A percentile compares a stretch with the other conserved stretches of the same genome.
Evolutionary conservation across 2,113 vertebrate genomes (phyloP).

Genomic region (Pollachius pollachius): DNA sequence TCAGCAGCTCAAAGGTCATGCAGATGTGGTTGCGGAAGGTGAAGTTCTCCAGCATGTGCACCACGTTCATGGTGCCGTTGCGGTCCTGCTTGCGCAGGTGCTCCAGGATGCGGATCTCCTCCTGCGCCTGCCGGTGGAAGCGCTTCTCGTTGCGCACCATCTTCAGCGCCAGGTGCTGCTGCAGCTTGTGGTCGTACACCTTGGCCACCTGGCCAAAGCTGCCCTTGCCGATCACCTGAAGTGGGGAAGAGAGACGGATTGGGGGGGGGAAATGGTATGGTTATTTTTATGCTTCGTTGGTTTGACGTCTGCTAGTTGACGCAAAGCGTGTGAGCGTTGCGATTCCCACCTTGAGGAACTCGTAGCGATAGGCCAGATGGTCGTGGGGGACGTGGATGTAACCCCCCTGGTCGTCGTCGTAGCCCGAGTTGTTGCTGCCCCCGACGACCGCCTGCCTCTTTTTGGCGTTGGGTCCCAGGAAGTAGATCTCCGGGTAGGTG

Average conservation of each 20-base stretch:
- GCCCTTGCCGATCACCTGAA: constrained; percentile 95
- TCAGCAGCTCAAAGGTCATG: constrained; percentile 96
- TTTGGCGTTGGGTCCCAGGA: constrained; percentile 92
- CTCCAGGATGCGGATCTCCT: constrained; percentile 96
- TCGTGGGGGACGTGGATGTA: constrained; percentile 93
- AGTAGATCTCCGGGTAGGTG: constrained; percentile 88
- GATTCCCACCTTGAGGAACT: constrained; percentile 87
- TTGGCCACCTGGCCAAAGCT: constrained; percentile 98
- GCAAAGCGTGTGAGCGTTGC: not conserved
- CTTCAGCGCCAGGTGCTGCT: constrained; percentile 93
- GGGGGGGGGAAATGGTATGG: not conserved
- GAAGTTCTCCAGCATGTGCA: constrained; percentile 98
- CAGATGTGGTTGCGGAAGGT: constrained; percentile 98
- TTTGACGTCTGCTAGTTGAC: not conserved
- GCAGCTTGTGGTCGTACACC: constrained; percentile 94
- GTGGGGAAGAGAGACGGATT: not conserved
- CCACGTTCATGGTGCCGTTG: constrained; percentile 90
- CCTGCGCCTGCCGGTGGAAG: constrained; percentile 93
- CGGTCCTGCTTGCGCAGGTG: constrained; percentile 96
- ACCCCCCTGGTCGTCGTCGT: constrained; percentile 92
- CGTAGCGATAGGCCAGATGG: constrained; percentile 94
- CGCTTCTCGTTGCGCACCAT: constrained; percentile 98
- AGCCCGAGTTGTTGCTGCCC: constrained; percentile 90
- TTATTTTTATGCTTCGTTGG: no score
- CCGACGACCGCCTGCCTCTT: constrained; percentile 87